Evolutionary conservation across 2,888 invertebrate species (phyloP).

Genomic region (Coelinius sp.): DNA sequence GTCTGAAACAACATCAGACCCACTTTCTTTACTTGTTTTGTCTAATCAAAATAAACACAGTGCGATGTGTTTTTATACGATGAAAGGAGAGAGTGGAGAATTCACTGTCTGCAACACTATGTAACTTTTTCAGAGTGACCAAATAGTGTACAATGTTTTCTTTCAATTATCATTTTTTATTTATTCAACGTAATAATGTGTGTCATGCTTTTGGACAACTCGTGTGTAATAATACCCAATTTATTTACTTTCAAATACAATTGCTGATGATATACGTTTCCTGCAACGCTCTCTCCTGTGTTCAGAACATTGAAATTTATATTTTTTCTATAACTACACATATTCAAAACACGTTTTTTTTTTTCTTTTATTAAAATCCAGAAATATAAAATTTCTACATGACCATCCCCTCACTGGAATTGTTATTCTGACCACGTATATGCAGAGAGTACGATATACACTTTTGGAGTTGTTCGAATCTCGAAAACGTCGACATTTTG

Average conservation of each 20-base stretch:
- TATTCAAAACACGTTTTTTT: no score
- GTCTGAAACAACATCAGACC: not conserved
- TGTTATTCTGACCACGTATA: constrained; percentile 38
- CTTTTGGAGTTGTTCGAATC: constrained; percentile 32
- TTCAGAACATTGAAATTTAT: no score
- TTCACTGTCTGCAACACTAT: not conserved
- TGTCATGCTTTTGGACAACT: not conserved
- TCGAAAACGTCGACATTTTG: constrained; percentile 35
- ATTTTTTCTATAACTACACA: no score
- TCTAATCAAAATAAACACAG: not conserved
- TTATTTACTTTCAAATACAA: no score
- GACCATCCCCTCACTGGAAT: constrained; percentile 16
- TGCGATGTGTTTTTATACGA: not conserved
- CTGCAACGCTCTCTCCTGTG: no score
- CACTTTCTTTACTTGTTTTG: not conserved
- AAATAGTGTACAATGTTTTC: not conserved
- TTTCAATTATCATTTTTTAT: not conserved
- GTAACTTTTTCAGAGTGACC: not conserved
- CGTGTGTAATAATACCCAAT: no score
- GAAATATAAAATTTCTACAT: no score
- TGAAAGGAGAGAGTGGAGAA: not conserved
- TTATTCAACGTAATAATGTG: not conserved
- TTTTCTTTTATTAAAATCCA: no score
- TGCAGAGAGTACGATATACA: constrained; percentile 24
- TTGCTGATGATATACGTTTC: no score